Conservation (phyloP, 2,113 vertebrate species). For the Mormyrus iriodes region DNA sequence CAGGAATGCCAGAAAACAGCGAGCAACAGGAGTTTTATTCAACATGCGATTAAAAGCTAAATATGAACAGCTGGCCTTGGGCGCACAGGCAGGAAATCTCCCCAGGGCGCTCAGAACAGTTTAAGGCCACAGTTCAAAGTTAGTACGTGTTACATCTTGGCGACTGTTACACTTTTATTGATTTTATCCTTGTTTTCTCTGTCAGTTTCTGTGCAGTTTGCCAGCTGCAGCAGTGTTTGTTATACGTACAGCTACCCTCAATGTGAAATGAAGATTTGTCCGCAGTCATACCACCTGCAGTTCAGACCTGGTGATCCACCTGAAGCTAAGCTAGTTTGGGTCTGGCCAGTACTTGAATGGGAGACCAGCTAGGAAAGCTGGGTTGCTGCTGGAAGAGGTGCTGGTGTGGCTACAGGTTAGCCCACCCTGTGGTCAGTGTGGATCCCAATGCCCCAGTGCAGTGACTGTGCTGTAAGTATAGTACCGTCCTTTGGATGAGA, state of each 20-base stretch:
- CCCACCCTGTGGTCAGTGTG: fast-evolving
- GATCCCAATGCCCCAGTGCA: background rate
- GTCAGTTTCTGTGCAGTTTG: background rate
- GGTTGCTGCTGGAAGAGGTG: no score
- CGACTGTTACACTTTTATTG: background rate
- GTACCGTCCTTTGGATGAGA: background rate
- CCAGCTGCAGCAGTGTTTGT: background rate
- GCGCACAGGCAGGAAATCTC: background rate
- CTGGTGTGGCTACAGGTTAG: background rate
- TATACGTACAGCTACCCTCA: background rate
- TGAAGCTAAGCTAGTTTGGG: background rate
- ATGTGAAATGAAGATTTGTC: background rate
- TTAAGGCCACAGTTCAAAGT: background rate
- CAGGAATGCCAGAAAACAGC: background rate
- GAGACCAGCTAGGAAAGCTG: background rate
- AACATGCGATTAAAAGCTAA: background rate
- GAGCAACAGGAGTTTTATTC: background rate
- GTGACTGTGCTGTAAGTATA: background rate
- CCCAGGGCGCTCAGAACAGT: background rate
- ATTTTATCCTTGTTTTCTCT: background rate
- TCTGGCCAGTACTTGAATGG: background rate
- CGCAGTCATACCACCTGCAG: background rate
- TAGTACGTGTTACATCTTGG: background rate
- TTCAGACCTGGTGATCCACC: background rate
- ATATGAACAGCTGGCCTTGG: background rate